These are phyloP conservation scores for Bombus difficillimus DNA, from an alignment of 1,140 invertebrate species.

Conservation along the genomic window DNA sequence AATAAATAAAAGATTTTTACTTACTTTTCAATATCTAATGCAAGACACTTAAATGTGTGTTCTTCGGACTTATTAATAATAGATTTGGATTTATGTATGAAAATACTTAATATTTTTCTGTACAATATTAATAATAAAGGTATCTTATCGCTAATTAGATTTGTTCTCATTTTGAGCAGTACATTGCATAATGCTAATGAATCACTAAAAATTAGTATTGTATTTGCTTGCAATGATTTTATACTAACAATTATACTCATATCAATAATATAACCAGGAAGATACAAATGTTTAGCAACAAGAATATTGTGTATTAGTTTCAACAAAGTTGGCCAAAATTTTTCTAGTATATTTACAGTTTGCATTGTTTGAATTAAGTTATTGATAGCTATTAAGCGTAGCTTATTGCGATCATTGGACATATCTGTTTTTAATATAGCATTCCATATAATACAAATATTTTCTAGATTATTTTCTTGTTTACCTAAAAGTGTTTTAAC, in stretches of 20 bases:
- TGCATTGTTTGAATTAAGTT: slow-evolving; percentile 45
- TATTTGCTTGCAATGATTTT: slow-evolving; percentile 51
- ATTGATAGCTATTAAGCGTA: slow-evolving; percentile 51
- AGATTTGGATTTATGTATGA: slow-evolving; percentile 60
- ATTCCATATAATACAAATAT: slow-evolving; percentile 63
- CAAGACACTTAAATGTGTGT: slow-evolving; percentile 53
- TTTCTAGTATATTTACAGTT: slow-evolving; percentile 27
- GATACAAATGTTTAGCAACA: slow-evolving; percentile 51
- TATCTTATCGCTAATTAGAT: slow-evolving; percentile 68
- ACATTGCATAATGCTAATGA: slow-evolving; percentile 56
- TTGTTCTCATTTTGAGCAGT: slow-evolving; percentile 61
- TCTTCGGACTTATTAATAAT: slow-evolving; percentile 46
- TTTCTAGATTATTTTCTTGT: slow-evolving; percentile 52
- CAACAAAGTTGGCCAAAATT: slow-evolving; percentile 51
- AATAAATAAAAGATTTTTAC: slow-evolving; percentile 10
- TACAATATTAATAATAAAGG: slow-evolving; percentile 69
- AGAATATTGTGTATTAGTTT: slow-evolving; percentile 55
- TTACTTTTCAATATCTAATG: slow-evolving; percentile 71
- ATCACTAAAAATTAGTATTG: slow-evolving; percentile 53
- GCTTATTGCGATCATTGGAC: slow-evolving; percentile 50
- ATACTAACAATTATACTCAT: slow-evolving; percentile 53
- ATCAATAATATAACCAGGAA: slow-evolving; percentile 60
- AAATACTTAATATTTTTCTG: slow-evolving; percentile 52
- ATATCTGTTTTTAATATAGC: slow-evolving; percentile 59
- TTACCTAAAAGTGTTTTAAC: slow-evolving; percentile 38